Evolutionary conservation across 2,113 vertebrate genomes (phyloP).

Genomic region (Platysternon megacephalum): DNA sequence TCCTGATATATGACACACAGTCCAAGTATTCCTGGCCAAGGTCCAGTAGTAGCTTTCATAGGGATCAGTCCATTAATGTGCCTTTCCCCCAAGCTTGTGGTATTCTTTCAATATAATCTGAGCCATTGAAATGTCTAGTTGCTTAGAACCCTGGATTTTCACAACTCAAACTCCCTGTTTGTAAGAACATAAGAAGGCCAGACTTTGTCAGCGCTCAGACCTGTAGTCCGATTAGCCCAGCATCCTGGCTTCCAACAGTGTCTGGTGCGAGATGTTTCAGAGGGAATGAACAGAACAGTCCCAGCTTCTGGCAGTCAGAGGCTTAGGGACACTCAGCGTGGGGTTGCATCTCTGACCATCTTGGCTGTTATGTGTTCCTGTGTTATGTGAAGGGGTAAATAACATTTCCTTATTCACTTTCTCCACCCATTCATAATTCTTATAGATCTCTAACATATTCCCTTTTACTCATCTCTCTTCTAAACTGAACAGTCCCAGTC

Average conservation of each 20-base stretch:
- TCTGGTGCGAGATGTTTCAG: not conserved
- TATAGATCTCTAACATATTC: no score
- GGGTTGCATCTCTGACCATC: not conserved
- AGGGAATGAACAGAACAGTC: not conserved
- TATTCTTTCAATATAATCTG: slow-evolving; percentile 2
- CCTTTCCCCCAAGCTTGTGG: slow-evolving; percentile 19
- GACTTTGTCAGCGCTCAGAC: not conserved
- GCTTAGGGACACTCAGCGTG: not conserved
- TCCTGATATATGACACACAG: not conserved
- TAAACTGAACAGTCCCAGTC: no score
- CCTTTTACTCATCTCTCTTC: no score
- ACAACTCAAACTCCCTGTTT: not conserved
- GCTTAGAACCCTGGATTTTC: slow-evolving; percentile 29
- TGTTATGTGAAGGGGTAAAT: no score
- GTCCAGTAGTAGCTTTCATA: not conserved
- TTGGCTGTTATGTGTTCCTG: no score
- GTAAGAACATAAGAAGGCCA: not conserved
- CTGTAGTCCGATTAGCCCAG: not conserved
- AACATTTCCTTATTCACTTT: no score
- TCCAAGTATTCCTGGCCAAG: not conserved
- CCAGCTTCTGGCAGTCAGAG: not conserved
- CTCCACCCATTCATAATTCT: no score
- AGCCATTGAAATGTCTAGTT: slow-evolving; percentile 56
- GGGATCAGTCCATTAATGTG: not conserved
- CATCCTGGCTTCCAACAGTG: not conserved